These are phyloP conservation scores for Catostylus mosaicus DNA, from an alignment of 30 jellyfish, hydroid and myxozoan species.

Conservation along the genomic window DNA sequence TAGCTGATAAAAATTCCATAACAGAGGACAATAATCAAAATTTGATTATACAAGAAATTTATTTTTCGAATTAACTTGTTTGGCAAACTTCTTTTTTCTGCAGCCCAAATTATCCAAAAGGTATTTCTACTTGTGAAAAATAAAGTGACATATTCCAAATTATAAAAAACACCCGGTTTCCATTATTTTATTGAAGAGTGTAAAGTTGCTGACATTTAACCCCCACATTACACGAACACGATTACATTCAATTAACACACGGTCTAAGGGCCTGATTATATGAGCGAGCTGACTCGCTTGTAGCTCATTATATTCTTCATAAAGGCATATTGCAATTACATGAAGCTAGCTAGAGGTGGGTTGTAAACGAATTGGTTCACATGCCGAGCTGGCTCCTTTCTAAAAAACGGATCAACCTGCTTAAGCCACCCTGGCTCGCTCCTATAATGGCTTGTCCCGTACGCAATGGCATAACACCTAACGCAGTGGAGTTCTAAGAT, in stretches of 20 bases:
- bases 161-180: background rate
- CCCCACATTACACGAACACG: background rate
- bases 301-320: constrained; percentile 53
- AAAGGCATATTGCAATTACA: constrained; percentile 22
- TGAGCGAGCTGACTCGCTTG: constrained; percentile 29
- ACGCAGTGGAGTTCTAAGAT: background rate
- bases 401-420: constrained; percentile 35
- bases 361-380: constrained; percentile 16
- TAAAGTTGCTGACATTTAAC: too few relatives aligned
- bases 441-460: constrained; percentile 12
- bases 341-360: constrained; percentile 12
- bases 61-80: background rate
- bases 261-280: constrained; percentile 9
- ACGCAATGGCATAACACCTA: constrained; percentile 16
- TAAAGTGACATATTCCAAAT: background rate
- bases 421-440: background rate
- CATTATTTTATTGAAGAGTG: background rate
- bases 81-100: background rate
- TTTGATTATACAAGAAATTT: background rate
- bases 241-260: background rate
- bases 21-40: background rate
- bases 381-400: too few relatives aligned
- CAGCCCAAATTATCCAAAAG: background rate
- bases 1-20: background rate
- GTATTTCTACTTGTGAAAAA: background rate